Conservation (phyloP, 2,113 vertebrate species). For the Brachyhypopomus occidentalis region DNA sequence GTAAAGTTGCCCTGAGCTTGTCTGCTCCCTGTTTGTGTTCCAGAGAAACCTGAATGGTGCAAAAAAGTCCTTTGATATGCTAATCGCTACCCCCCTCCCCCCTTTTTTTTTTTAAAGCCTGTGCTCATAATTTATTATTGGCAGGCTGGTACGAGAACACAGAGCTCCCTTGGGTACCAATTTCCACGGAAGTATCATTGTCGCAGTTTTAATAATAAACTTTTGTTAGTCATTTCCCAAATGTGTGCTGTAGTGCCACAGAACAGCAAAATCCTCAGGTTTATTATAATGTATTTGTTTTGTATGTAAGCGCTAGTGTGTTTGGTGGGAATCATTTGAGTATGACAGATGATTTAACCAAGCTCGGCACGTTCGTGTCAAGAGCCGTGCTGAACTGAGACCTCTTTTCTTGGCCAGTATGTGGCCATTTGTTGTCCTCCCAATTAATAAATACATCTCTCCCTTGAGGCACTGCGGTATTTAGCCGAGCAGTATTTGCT, state of each 20-base stretch:
- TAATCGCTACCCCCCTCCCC: not conserved
- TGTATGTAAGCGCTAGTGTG: not conserved
- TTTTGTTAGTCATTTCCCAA: slow-evolving; percentile 32
- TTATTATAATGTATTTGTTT: slow-evolving; percentile 18
- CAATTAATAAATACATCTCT: slow-evolving; percentile 40
- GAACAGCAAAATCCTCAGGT: not conserved
- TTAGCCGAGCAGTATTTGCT: slow-evolving; percentile 42
- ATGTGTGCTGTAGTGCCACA: not conserved
- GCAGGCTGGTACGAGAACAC: slow-evolving; percentile 31
- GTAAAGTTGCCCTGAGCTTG: slow-evolving; percentile 12
- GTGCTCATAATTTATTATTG: slow-evolving; percentile 40
- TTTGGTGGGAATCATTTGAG: not conserved
- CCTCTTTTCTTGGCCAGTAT: slow-evolving; percentile 4
- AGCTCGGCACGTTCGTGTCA: not conserved
- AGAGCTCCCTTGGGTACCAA: slow-evolving; percentile 19
- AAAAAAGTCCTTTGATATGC: slow-evolving; percentile 41
- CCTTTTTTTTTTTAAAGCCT: slow-evolving; percentile 23
- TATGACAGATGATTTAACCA: not conserved
- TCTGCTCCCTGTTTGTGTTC: slow-evolving; percentile 12
- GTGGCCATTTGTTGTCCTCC: slow-evolving; percentile 16
- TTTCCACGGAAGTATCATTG: slow-evolving; percentile 29
- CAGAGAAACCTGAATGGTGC: slow-evolving; percentile 14
- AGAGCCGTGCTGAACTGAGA: not conserved
- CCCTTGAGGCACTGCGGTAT: slow-evolving; percentile 18
- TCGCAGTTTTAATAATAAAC: slow-evolving; percentile 20